A percentile compares a stretch with the other conserved stretches of the same genome.
Evolutionary conservation across 2,888 invertebrate genomes (phyloP).

Genomic region (Lepidocyrtoides sp.): DNA sequence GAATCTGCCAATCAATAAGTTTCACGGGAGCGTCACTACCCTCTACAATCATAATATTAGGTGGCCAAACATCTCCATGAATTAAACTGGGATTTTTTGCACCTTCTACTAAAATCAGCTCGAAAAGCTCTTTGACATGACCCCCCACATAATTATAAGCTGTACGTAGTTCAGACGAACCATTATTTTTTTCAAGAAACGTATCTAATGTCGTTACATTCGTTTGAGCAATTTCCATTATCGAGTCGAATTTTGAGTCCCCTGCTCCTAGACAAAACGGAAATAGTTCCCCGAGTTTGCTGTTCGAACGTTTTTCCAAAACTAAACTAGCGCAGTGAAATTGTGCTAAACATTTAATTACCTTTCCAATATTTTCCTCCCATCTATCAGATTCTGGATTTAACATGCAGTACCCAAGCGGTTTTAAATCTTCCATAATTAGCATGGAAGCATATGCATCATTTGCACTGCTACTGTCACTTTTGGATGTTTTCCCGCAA

Average conservation of each 20-base stretch:
- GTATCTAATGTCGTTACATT: conserved; percentile 52
- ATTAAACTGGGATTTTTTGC: conserved; percentile 57
- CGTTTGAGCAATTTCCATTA: conserved; percentile 22
- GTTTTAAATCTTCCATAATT: conserved; percentile 81
- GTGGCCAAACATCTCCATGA: conserved; percentile 84
- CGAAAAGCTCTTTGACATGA: conserved; percentile 41
- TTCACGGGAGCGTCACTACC: conserved; percentile 61
- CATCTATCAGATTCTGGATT: conserved; percentile 46
- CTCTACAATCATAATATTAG: conserved; percentile 79
- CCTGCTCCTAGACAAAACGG: conserved; percentile 60
- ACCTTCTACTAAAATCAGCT: conserved; percentile 14
- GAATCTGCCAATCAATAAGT: conserved; percentile 83
- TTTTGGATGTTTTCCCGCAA: conserved; percentile 57
- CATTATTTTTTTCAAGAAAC: conserved; percentile 57
- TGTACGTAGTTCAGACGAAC: conserved; percentile 26
- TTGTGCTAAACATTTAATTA: conserved; percentile 76
- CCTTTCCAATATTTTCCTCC: conserved; percentile 63
- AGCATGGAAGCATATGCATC: conserved; percentile 79
- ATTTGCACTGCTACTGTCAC: not conserved
- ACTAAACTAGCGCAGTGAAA: conserved; percentile 77
- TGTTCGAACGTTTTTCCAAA: conserved; percentile 41
- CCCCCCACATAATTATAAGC: conserved; percentile 62
- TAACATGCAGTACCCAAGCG: conserved; percentile 76
- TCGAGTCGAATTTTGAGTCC: not conserved
- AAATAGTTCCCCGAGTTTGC: conserved; percentile 67